A percentile compares a stretch with the other conserved stretches of the same genome.
These are phyloP conservation scores for Centropus unirufus DNA, from an alignment of 2,113 vertebrate genomes.

Conservation along the genomic window DNA sequence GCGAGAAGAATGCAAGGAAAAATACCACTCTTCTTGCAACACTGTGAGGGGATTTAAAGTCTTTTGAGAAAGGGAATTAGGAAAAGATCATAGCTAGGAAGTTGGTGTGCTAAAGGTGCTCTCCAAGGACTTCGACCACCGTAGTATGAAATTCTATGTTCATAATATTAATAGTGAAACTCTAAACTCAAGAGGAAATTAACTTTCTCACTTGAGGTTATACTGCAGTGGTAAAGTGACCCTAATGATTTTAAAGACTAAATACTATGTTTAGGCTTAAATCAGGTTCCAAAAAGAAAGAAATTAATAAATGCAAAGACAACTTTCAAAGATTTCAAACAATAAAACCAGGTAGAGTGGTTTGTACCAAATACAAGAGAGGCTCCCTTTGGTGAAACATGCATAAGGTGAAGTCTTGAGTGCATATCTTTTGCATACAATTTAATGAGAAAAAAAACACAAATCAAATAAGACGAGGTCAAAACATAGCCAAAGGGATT, in stretches of 20 bases:
- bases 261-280: not conserved
- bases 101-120: not conserved
- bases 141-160: constrained; percentile 9
- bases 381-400: not conserved
- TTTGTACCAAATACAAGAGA: not conserved
- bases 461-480: not conserved
- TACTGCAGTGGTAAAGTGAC: constrained; percentile 15
- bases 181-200: constrained; percentile 57
- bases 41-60: not conserved
- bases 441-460: not conserved
- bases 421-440: not conserved
- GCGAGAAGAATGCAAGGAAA: not conserved
- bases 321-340: not conserved
- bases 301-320: not conserved
- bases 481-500: constrained; percentile 13
- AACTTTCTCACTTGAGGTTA: constrained; percentile 50
- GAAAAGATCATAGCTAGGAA: not conserved
- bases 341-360: not conserved
- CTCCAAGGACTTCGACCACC: not conserved
- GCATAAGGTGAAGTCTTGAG: not conserved
- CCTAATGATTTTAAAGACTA: constrained; percentile 22
- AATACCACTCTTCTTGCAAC: not conserved
- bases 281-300: not conserved
- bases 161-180: constrained; percentile 30
- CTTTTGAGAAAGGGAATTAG: constrained; percentile 44